These are phyloP conservation scores for Loxodonta africana DNA, from an alignment of 2,113 vertebrate species.

Conservation along the genomic window DNA sequence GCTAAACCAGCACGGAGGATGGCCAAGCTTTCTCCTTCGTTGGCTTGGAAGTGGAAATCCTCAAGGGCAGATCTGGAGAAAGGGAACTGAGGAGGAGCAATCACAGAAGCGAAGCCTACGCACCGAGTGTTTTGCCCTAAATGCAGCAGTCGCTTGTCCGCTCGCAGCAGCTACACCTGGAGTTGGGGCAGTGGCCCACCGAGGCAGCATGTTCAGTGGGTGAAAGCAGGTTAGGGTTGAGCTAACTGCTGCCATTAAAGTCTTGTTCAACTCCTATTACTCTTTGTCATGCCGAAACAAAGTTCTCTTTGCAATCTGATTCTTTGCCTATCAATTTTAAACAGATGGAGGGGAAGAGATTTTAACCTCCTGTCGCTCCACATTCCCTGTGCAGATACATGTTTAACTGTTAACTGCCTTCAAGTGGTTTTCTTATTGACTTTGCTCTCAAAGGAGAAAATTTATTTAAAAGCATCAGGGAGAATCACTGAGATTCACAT, in stretches of 20 bases:
- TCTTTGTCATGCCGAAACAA: background rate
- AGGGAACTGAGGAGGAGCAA: background rate
- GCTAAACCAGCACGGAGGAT: background rate
- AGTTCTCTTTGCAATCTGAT: background rate
- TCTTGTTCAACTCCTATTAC: background rate
- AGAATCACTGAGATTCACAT: background rate
- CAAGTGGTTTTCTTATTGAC: background rate
- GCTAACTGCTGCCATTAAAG: background rate
- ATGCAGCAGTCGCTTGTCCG: rapidly evolving
- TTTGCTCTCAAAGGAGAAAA: background rate
- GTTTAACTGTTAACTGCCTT: background rate
- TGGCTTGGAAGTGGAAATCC: background rate
- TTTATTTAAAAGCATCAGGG: background rate
- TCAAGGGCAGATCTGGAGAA: background rate
- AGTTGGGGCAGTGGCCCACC: background rate
- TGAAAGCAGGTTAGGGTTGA: background rate
- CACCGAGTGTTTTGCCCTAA: background rate
- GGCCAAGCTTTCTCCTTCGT: background rate
- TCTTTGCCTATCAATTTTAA: background rate
- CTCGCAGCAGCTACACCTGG: background rate
- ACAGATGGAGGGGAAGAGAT: background rate
- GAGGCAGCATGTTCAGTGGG: background rate
- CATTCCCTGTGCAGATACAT: background rate
- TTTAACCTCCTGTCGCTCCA: background rate
- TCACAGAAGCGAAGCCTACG: background rate